Evolutionary conservation across 2,113 vertebrate species (phyloP), one percentile per base, ranked within the genome.

Genomic region (Grammatotria lemairii): DNA sequence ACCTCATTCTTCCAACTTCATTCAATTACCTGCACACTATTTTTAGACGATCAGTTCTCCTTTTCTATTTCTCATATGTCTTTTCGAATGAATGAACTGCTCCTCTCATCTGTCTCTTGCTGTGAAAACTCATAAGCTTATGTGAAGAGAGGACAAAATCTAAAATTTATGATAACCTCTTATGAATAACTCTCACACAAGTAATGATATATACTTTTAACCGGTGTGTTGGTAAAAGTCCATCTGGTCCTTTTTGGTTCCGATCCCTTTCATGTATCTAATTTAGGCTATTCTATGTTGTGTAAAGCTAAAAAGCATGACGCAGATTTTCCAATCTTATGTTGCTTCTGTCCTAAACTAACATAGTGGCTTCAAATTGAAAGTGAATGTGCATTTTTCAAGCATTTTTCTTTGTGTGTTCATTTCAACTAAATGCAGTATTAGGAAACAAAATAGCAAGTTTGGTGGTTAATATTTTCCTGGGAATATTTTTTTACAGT

Each of bases 71-170:
- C 82, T 95, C 83, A 91, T 51, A 23, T 81, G 82, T 89, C 88
- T 81, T 58, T 10, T 9, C 33, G 55, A 47, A 91, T 89, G 58
- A 88, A 93, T 92, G 10, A 92, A 65, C 70, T 26, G 7, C 81
- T 83, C 54, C 51, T 42, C 45, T 80, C 49, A 45, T 84, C 81
- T 49, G 65, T 81, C 82, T 73, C 88, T 54, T 53, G 79, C 87
- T 33, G 70, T 86, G 89, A 89, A 92, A 93, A 78, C 85, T 91
- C 86, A 90, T 93, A 87, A 94, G 90, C 47, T 81, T 58, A 23
- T 9, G 28, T 26, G 79, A 88, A 33, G 40, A n/a, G 10, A 55
- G 17, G 82, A 55, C 63, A 85, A 63, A 65, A 26, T 7, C 40
- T 63, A 45, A 54, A 83, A 23, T 55, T 85, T 63, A 53, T 10